Percentiles rank a stretch among this genome's conserved stretches.
Evolutionary conservation across 2,113 vertebrate genomes (phyloP).

Genomic region (Prunella himalayana): DNA sequence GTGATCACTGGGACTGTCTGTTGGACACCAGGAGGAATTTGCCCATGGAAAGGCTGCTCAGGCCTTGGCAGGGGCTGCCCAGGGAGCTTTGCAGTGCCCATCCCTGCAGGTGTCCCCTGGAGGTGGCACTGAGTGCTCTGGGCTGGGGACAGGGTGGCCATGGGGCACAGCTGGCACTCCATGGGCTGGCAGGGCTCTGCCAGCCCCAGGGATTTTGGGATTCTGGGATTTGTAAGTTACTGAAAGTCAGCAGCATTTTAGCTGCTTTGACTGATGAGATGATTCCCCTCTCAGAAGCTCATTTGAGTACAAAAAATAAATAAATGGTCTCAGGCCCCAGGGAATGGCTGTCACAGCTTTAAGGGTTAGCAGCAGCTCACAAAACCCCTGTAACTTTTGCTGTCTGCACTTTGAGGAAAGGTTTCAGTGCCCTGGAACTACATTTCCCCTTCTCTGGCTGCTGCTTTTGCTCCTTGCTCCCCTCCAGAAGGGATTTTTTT

Average conservation of each 20-base stretch:
- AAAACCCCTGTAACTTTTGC: not conserved
- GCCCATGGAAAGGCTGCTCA: too few relatives aligned
- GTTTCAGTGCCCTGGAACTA: not conserved
- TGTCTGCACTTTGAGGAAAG: not conserved
- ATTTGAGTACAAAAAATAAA: not conserved
- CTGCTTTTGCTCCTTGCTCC: not conserved
- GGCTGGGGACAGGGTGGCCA: too few relatives aligned
- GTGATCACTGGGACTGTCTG: too few relatives aligned
- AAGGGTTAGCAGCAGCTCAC: not conserved
- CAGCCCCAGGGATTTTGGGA: fast-evolving
- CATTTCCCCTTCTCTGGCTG: not conserved
- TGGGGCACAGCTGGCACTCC: too few relatives aligned
- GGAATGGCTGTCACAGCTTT: not conserved
- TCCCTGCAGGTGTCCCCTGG: too few relatives aligned
- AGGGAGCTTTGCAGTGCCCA: too few relatives aligned
- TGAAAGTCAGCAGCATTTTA: not conserved
- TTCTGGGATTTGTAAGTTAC: not conserved
- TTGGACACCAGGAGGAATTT: too few relatives aligned
- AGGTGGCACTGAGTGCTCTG: too few relatives aligned
- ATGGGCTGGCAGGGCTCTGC: too few relatives aligned
- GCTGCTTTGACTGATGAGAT: not conserved
- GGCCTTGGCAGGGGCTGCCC: too few relatives aligned
- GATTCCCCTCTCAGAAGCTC: not conserved
- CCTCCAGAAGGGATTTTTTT: not conserved
- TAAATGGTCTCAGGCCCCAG: not conserved